phyloP scores from a whole-genome alignment of 2,113 vertebrate species.

The Cariama cristata region DNA sequence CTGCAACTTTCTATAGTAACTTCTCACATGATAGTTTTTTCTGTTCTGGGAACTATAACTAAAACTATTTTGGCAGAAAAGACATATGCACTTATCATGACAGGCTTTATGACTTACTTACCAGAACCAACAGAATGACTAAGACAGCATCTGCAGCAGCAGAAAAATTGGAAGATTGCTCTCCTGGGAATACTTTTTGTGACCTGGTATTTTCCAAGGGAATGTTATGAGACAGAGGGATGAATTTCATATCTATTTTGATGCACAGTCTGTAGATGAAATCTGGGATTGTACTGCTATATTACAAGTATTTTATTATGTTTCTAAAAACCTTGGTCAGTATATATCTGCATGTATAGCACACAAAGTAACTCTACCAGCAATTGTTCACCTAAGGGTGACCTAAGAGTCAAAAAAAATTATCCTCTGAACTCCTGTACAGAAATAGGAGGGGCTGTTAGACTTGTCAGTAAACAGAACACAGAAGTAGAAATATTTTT shows the following conservation, averaged over 20 bases:
- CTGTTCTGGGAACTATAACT: constrained; percentile 3
- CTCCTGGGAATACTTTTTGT: constrained; percentile 3
- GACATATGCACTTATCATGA: not conserved
- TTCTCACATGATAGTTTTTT: not conserved
- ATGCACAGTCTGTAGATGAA: constrained; percentile 16
- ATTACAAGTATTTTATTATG: not conserved
- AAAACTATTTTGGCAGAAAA: constrained; percentile 30
- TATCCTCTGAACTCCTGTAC: not conserved
- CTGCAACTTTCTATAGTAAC: not conserved
- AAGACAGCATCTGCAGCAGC: constrained; percentile 13
- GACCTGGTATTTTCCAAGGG: constrained; percentile 33
- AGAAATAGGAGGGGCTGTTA: not conserved
- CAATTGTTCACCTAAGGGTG: not conserved
- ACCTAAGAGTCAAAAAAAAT: not conserved
- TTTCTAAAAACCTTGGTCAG: constrained; percentile 8
- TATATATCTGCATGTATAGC: not conserved
- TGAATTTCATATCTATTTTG: constrained; percentile 29
- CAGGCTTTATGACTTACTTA: constrained; percentile 50
- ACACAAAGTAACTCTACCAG: not conserved
- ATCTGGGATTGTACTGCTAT: not conserved
- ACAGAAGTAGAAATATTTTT: not conserved
- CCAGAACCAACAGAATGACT: constrained; percentile 30
- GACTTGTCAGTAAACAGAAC: not conserved
- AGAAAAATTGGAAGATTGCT: not conserved
- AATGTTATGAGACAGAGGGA: not conserved